phyloP scores from a whole-genome alignment of 1,140 invertebrate species.

The Drosophila neocordata region DNA sequence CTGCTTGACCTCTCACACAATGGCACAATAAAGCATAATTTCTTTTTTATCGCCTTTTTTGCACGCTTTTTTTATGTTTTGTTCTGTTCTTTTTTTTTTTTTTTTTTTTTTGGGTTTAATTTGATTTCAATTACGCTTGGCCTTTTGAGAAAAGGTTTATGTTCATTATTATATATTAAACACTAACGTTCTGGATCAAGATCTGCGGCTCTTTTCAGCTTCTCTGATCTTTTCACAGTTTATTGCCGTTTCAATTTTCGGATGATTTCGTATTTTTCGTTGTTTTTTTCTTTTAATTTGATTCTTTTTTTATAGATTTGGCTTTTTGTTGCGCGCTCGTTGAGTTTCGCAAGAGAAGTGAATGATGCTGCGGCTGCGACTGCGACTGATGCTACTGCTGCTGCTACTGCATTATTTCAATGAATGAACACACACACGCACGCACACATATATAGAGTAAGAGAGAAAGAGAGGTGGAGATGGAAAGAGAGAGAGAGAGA shows the following conservation, averaged over 20 bases:
- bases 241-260: slow-evolving; percentile 30
- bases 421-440: slow-evolving; percentile 61
- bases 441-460: neutral
- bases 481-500: neutral
- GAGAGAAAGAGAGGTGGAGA: neutral
- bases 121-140: slow-evolving; percentile 75
- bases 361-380: slow-evolving; percentile 40
- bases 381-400: slow-evolving; percentile 30
- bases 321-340: slow-evolving; percentile 75
- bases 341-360: slow-evolving; percentile 77
- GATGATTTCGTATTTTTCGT: slow-evolving; percentile 19
- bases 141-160: slow-evolving; percentile 41
- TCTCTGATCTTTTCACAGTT: slow-evolving; percentile 53
- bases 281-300: slow-evolving; percentile 44
- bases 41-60: slow-evolving; percentile 69
- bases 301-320: slow-evolving; percentile 51
- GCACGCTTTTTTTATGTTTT: slow-evolving; percentile 33
- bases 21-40: slow-evolving; percentile 76
- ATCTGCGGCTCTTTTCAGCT: slow-evolving; percentile 31
- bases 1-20: slow-evolving; percentile 63
- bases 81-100: slow-evolving; percentile 25
- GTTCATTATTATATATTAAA: slow-evolving; percentile 31
- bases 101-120: slow-evolving; percentile 70
- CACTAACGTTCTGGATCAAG: slow-evolving; percentile 38
- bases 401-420: slow-evolving; percentile 67